phyloP scores from a whole-genome alignment of 2,797 vertebrate species.

The Neomorphus geoffroyi region DNA sequence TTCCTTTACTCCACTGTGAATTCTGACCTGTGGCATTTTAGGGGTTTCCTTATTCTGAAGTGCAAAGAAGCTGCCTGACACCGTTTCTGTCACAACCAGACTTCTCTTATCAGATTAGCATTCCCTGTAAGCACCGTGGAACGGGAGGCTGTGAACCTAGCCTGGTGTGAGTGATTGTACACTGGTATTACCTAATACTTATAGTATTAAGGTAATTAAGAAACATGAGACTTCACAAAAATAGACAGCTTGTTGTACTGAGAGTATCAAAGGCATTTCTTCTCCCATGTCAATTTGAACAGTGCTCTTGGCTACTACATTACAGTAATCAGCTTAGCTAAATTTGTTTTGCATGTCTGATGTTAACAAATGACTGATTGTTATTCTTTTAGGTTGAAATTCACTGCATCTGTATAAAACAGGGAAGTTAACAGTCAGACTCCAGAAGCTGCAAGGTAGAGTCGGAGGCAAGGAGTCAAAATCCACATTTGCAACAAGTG shows the following conservation, averaged over 20 bases:
- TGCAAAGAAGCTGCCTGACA: background rate
- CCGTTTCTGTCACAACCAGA: background rate
- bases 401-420: background rate
- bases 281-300: conserved; percentile 58
- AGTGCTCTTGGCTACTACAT: conserved; percentile 60
- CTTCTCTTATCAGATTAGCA: background rate
- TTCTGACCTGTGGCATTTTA: background rate
- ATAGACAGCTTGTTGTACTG: conserved; percentile 30
- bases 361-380: conserved; percentile 49
- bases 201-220: conserved; percentile 67
- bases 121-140: background rate
- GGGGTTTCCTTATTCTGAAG: background rate
- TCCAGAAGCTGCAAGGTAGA: background rate
- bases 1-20: background rate
- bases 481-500: background rate
- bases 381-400: conserved; percentile 41
- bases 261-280: conserved; percentile 52
- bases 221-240: conserved; percentile 61
- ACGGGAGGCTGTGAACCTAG: conserved; percentile 6
- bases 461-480: background rate
- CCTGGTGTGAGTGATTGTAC: background rate
- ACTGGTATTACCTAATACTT: conserved; percentile 56
- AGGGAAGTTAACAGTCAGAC: background rate
- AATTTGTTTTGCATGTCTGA: conserved; percentile 68
- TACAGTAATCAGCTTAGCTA: conserved; percentile 68